Base-by-base conservation (phyloP, 2,888 invertebrate genomes). In the Apamea monoglypha region DNA sequence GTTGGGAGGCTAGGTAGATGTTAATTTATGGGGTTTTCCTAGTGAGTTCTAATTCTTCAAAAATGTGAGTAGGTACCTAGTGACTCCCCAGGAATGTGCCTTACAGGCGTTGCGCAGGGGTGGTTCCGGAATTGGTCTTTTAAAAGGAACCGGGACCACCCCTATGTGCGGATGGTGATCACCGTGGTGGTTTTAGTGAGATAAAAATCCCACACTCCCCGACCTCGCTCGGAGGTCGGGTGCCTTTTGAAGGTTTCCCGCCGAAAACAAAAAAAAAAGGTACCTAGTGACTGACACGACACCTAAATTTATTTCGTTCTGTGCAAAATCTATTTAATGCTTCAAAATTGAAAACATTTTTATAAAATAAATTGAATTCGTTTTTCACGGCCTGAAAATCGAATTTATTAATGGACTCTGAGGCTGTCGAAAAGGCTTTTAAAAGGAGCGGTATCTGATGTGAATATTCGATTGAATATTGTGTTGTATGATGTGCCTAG, bases 361-460 rank as follows among this genome's bases (percentile, higher is more conserved):
- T 74, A 32, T 47, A 29, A 61, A 50, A 50, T 25, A 76, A 76
- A 76, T 53, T 76, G 29, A 76, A 76, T 76, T 63, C 8, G 14
- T 29, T 76, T 61, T 76, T 76, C 29, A 29, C 50, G 76, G 40
- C 40, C 40, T 40, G 76, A 40, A 76, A 63, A 76, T 76, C 12
- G 76, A 75, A 40, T 75, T 75, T 50, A 50, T 75, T 76, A 76
- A 50, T 50, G 47, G n/a, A n/a, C n/a, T n/a, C n/a, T n/a, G n/a
- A n/a, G n/a, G n/a, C n/a, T n/a, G n/a, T n/a, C n/a, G 29, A 36
- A 76, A 75, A 61, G 16, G 61, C 61, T 61, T 61, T 25, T 76
- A 76, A 76, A 76, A 63, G 25, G 40, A 76, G 40, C 25, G 36
- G 25, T 63, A 50, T 29, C 50, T 76, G 40, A 63, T 63, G 29